Percentiles rank a stretch among this genome's conserved stretches.
phyloP scores from a whole-genome alignment of 2,888 invertebrate genomes.

The Stramonita haemastoma region DNA sequence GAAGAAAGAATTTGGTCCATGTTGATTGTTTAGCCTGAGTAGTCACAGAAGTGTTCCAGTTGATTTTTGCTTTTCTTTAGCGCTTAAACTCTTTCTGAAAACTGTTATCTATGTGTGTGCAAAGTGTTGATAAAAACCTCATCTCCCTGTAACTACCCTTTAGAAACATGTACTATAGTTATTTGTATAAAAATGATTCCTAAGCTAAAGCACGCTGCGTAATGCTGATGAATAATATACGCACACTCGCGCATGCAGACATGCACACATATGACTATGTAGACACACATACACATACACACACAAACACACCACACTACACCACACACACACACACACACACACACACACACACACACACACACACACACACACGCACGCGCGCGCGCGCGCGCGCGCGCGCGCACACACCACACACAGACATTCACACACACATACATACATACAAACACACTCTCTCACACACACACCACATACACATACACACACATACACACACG shows the following conservation, averaged over 20 bases:
- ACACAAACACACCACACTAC: neutral
- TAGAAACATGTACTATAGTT: no score
- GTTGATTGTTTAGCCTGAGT: neutral
- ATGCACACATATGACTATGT: neutral
- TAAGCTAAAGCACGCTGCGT: no score
- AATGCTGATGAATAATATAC: neutral
- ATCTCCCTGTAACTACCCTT: no score
- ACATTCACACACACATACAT: no score
- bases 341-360: slow-evolving; percentile 22
- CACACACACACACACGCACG: slow-evolving; percentile 7
- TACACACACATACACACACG: slow-evolving; percentile 11
- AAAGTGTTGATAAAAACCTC: no score
- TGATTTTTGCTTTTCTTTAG: no score
- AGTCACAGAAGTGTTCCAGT: neutral
- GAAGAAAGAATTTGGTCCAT: neutral
- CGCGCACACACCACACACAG: no score
- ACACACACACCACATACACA: no score
- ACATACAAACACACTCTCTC: no score
- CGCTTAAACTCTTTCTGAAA: no score
- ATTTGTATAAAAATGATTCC: no score
- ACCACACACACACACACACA: slow-evolving; percentile 9
- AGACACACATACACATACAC: neutral
- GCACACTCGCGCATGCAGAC: neutral
- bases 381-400: neutral
- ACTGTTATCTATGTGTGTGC: no score